phyloP scores from a whole-genome alignment of 2,888 invertebrate genomes.

The Ecliptopera silaceata region DNA sequence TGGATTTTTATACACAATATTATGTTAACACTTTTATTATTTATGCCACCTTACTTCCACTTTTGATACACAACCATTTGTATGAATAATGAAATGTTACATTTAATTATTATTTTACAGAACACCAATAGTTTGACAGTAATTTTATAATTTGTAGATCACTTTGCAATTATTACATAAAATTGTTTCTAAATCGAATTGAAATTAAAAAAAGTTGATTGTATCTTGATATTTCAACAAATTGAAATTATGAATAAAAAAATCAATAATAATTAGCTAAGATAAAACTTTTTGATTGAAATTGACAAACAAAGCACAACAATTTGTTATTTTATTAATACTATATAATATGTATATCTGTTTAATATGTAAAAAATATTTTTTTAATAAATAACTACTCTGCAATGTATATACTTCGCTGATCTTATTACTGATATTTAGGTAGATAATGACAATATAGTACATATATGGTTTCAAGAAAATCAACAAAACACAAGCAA shows the following conservation, averaged over 20 bases:
- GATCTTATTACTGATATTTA: slow-evolving; percentile 36
- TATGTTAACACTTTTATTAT: not conserved
- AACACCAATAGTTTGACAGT: not conserved
- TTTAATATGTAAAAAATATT: too few relatives aligned
- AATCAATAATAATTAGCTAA: not conserved
- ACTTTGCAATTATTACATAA: slow-evolving; percentile 2
- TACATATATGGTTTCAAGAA: slow-evolving; percentile 61
- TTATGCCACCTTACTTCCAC: not conserved
- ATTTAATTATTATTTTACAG: not conserved
- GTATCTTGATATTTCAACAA: too few relatives aligned
- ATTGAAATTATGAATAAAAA: too few relatives aligned
- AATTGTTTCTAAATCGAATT: too few relatives aligned
- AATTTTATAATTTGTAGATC: not conserved
- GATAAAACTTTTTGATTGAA: slow-evolving; percentile 36
- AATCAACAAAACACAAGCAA: slow-evolving; percentile 79
- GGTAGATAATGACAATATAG: slow-evolving; percentile 33
- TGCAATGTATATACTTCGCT: too few relatives aligned
- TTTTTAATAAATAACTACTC: too few relatives aligned
- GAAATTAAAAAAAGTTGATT: too few relatives aligned
- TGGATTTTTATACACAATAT: too few relatives aligned
- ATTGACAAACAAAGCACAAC: slow-evolving; percentile 54
- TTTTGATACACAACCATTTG: too few relatives aligned
- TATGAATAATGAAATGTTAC: not conserved
- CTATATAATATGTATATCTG: not conserved
- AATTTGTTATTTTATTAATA: slow-evolving; percentile 41